Base-by-base conservation (phyloP, 92 coral and sea anemone genomes). In the Phenganax stokvisi region DNA sequence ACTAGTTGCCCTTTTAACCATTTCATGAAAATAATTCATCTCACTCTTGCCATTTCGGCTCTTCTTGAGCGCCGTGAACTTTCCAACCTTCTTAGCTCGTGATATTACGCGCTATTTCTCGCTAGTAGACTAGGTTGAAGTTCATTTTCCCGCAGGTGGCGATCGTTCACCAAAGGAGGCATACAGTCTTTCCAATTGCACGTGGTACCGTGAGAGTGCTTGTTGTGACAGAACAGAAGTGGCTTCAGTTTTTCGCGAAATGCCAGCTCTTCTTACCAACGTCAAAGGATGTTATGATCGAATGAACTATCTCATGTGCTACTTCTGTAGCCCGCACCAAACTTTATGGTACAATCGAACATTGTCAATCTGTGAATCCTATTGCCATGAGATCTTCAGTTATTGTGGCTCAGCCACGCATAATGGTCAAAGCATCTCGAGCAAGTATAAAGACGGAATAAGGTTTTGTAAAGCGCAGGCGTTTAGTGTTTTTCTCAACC, bases 181-280 rank as follows among this genome's bases (percentile, higher is more conserved):
- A 8, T 93, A 93, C 91, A 90, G 97, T 85, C 89, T 93, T 53
- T 93, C 97, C 17, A 93, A 93, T 83, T 93, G 97, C 60, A 91
- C 97, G 1, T 93, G 97, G 97, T 93, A 83, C 80, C 88, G 91
- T 47, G 97, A 93, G 37, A 88, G 88, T 15, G 87, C 97, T 6
- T 93, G 97, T 65, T 93, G 97, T 59, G 84, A 89, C n/a, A 88
- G 96, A 73, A 93, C 97, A 68, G 97, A 93, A 79, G 97, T 91
- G 28, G 91, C 96, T 11, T 91, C 97, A 61, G 90, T 86, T 51
- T 93, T 91, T 82, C 79, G 76, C 57, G 89, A 87, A 37, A 91
- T 93, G 93, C 85, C 91, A 78, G 86, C 90, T 47, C 79, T 93
- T 8, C 85, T 86, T 20, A 87, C 91, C 6, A 80, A 87, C 13